Evolutionary conservation across 2,113 vertebrate species (phyloP), one percentile per base, ranked within the genome.

Genomic region (Tachysurus vachellii): DNA sequence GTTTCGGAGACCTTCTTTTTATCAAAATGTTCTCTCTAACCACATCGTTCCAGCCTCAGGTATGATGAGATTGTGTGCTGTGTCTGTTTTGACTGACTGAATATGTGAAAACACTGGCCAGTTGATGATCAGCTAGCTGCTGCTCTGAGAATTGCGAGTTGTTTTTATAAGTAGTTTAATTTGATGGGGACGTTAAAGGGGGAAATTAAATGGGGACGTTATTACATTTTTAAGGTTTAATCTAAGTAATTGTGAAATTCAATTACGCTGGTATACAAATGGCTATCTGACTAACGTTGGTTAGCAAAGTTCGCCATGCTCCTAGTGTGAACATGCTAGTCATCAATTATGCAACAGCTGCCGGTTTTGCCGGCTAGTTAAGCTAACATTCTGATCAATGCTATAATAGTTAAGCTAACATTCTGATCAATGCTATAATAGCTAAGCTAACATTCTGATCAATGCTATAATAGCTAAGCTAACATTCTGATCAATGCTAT

Each of bases 31-130:
- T 86, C 19, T 84, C 68, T 62, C 50, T 89, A 50, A 68, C 36
- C 50, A 42, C 88, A 13, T 84, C 85, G 10, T 62, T 89, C 50
- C 88, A 89, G 36, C 56, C 88, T 61, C 88, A 89, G 88, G 88
- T 89, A 89, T 44, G 50, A n/a, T 42, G 44, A 7, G 17, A 19
- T 59, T 12, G 5, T 31, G 17, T 61, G 9, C 42, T 42, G 5
- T 8, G 2, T 13, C 26, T 31, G 12, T 17, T 11, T 23, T 23
- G 36, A 28, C 8, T 54, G 76, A 44, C 53, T 54, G 68, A 80
- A 9, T 47, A 0, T 26, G 13, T 57, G 12, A 68, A 19, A 28
- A 68, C 19, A 23, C 0, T 4, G 56, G 50, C 13, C 26, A 16
- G 19, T n/a, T n/a, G 5, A n/a, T 17, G 12, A 77, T 11, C n/a